Conservation (phyloP, 2,113 vertebrate genomes). For the Cranoglanis bouderius region DNA sequence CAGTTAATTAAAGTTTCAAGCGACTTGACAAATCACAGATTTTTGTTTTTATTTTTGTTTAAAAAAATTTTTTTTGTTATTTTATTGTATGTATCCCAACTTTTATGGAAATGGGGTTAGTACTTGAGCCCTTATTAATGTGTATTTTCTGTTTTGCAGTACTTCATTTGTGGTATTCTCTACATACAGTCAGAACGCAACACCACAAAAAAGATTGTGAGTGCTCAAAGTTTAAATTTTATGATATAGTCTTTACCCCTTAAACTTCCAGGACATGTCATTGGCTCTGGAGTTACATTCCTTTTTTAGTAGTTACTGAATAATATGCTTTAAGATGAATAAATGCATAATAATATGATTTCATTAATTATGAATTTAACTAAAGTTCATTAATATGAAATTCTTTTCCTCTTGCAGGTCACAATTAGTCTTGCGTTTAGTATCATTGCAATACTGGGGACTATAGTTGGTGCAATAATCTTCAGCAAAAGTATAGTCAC, state of each 20-base stretch:
- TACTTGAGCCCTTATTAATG: background rate
- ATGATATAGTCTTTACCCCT: background rate
- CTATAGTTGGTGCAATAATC: background rate
- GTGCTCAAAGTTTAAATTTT: conserved; percentile 10
- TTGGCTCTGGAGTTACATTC: background rate
- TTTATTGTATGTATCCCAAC: too few species aligned
- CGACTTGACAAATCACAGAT: too few species aligned
- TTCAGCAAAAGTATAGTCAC: rapidly evolving
- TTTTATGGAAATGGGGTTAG: too few species aligned
- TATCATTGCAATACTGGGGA: conserved; percentile 56
- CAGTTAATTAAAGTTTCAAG: too few species aligned
- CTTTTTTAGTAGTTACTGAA: background rate
- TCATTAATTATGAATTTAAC: background rate
- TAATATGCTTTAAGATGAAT: background rate
- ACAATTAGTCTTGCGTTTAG: conserved; percentile 68
- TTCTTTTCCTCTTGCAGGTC: conserved; percentile 57
- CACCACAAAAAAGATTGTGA: conserved; percentile 72
- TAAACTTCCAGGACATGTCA: background rate
- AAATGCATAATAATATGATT: background rate
- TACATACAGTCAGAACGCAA: conserved; percentile 67
- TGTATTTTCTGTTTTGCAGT: conserved; percentile 54
- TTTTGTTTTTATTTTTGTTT: too few species aligned
- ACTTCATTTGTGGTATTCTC: conserved; percentile 63
- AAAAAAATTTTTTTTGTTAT: too few species aligned
- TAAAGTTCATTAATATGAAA: background rate